phyloP scores from a whole-genome alignment of 2,888 invertebrate genomes.

The Diploptera punctata region DNA sequence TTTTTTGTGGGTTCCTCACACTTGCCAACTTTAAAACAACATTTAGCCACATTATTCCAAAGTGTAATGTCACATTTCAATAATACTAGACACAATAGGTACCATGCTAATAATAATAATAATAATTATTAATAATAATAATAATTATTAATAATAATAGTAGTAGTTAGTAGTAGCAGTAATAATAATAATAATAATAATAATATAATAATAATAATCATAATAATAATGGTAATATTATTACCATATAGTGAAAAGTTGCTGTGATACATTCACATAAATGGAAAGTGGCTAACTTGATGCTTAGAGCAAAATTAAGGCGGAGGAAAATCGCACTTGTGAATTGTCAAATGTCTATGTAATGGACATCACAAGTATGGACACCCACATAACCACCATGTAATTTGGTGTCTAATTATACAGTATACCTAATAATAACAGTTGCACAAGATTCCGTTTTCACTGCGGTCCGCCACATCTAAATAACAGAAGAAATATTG shows the following conservation, averaged over 20 bases:
- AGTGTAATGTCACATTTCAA: neutral
- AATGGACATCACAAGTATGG: slow-evolving; percentile 9
- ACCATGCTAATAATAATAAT: too few species aligned
- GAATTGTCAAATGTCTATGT: neutral
- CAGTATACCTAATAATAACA: too few species aligned
- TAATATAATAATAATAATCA: too few species aligned
- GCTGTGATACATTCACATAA: slow-evolving; percentile 19
- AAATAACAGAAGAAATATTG: too few species aligned
- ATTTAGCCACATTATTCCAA: slow-evolving; percentile 4
- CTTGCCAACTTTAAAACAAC: slow-evolving; percentile 10
- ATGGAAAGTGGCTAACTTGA: slow-evolving; percentile 13
- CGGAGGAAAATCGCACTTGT: slow-evolving; percentile 26
- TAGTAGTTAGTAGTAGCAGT: too few species aligned
- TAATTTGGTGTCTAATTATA: neutral
- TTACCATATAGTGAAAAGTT: slow-evolving; percentile 17
- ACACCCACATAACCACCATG: slow-evolving; percentile 4
- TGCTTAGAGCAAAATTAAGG: slow-evolving; percentile 27
- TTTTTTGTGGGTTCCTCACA: slow-evolving; percentile 19
- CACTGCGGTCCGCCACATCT: too few species aligned
- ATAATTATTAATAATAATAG: neutral
- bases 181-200: too few species aligned
- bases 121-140: too few species aligned
- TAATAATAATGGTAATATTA: too few species aligned
- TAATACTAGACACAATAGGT: too few species aligned
- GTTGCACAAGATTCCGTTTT: too few species aligned